Base-by-base conservation (phyloP, 2,797 vertebrate genomes). In the Micromesistius poutassou region DNA sequence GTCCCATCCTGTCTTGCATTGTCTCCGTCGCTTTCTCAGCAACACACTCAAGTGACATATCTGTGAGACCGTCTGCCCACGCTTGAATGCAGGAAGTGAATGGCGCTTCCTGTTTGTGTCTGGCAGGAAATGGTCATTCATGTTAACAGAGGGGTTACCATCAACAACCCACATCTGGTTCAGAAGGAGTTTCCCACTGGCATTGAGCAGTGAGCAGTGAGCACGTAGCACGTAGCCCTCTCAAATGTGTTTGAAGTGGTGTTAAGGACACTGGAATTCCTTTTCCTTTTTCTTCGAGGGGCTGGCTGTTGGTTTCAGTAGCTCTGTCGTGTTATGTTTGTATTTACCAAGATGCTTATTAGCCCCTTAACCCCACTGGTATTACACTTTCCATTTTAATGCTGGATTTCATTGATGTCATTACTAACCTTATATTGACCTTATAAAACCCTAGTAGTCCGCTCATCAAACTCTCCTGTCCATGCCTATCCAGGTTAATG, bases 401-500 rank as follows among this genome's bases (percentile, higher is more conserved):
- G 36, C 8, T 8, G 9, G 36, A 62, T 5, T 66, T 66, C 70
- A 30, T 71, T 19, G 25, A 68, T 28, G 55, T 25, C n/a, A 28
- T 68, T 10, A 68, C 62, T 12, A 12, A 68, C n/a, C 62, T 68
- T 9, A 28, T 68, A 16, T 28, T 25, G 12, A 0, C 3, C 5
- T 28, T 12, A 68, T 68, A 25, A 62, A 25, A 50, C 46, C 5
- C 16, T 4, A 50, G 46, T 12, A 50, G 12, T 71, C 28, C 13
- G 16, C 30, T 74, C 35, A 33, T 70, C n/a, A 22, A 68, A 73
- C 55, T 31, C 25, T 72, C 25, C 8, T 4, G 16, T 28, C 25
- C 66, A 68, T 72, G 30, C 77, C n/a, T 50, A 5, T 73, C 14
- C 40, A 96, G 95, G 94, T 96, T 83, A 94, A 94, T 46, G 95